phyloP scores from a whole-genome alignment of 1,140 invertebrate genomes.

The Sinonovacula constricta region DNA sequence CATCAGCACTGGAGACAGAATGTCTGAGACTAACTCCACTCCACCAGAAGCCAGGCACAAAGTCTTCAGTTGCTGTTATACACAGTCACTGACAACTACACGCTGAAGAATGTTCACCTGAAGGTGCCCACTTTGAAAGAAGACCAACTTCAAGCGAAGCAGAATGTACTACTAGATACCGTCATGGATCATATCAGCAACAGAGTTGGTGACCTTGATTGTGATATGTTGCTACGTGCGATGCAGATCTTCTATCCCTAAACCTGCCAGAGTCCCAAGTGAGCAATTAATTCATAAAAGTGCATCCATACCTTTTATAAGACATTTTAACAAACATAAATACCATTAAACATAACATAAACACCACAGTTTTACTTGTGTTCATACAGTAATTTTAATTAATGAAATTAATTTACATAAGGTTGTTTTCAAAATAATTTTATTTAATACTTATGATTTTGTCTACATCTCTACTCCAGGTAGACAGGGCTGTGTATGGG shows the following conservation, averaged over 20 bases:
- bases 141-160: slow-evolving; percentile 5
- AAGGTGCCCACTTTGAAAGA: neutral
- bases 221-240: slow-evolving; percentile 6
- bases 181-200: slow-evolving; percentile 14
- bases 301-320: too few relatives aligned
- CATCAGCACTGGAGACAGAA: slow-evolving; percentile 10
- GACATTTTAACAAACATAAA: too few relatives aligned
- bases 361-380: too few relatives aligned
- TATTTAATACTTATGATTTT: too few relatives aligned
- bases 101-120: slow-evolving; percentile 5
- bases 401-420: too few relatives aligned
- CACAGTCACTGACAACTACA: neutral
- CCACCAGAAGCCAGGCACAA: neutral
- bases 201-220: slow-evolving; percentile 26
- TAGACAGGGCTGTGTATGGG: too few relatives aligned
- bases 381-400: too few relatives aligned
- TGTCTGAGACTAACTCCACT: neutral
- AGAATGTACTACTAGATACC: neutral
- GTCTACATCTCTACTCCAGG: too few relatives aligned
- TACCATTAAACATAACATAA: too few relatives aligned
- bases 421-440: too few relatives aligned
- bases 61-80: slow-evolving; percentile 1
- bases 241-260: slow-evolving; percentile 2
- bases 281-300: too few relatives aligned
- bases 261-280: too few relatives aligned